Percentiles rank a stretch among this genome's conserved stretches.
phyloP scores from a whole-genome alignment of 1,140 invertebrate species.

The Anoplophora glabripennis region DNA sequence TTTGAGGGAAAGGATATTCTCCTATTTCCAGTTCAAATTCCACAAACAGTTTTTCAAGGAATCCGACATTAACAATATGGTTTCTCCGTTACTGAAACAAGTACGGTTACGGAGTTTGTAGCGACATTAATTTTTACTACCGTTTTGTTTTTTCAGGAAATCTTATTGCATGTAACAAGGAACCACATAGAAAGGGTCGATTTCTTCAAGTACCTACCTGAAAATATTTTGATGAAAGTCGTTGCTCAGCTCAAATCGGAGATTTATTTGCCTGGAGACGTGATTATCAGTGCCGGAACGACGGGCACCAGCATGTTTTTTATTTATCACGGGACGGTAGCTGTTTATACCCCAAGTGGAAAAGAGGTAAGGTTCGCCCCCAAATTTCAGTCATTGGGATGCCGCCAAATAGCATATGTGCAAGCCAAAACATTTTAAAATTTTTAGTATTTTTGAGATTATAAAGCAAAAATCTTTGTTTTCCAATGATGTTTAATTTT shows the following conservation, averaged over 20 bases:
- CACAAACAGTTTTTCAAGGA: constrained; percentile 37
- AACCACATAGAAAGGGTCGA: constrained; percentile 30
- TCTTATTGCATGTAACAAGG: constrained; percentile 28
- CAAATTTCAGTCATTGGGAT: too few species aligned
- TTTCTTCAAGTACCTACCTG: constrained; percentile 35
- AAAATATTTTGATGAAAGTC: constrained; percentile 27
- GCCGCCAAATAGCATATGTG: too few species aligned
- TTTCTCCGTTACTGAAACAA: constrained; percentile 21
- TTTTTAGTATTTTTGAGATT: too few species aligned
- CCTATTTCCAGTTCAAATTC: constrained; percentile 37
- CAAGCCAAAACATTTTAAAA: too few species aligned
- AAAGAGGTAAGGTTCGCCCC: constrained; percentile 48
- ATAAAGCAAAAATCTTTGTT: too few species aligned
- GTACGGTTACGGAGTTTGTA: not conserved
- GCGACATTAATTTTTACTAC: too few species aligned
- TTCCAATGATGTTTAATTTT: too few species aligned
- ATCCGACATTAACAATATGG: constrained; percentile 18
- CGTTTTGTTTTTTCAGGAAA: constrained; percentile 29
- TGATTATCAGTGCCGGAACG: constrained; percentile 54
- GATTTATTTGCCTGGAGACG: constrained; percentile 37
- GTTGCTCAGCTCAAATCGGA: constrained; percentile 31
- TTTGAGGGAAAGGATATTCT: constrained; percentile 23
- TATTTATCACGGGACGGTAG: constrained; percentile 55
- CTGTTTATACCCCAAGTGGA: constrained; percentile 55
- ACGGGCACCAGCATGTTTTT: constrained; percentile 60